Conservation (phyloP, 2,113 vertebrate species). For the Malurus melanocephalus region DNA sequence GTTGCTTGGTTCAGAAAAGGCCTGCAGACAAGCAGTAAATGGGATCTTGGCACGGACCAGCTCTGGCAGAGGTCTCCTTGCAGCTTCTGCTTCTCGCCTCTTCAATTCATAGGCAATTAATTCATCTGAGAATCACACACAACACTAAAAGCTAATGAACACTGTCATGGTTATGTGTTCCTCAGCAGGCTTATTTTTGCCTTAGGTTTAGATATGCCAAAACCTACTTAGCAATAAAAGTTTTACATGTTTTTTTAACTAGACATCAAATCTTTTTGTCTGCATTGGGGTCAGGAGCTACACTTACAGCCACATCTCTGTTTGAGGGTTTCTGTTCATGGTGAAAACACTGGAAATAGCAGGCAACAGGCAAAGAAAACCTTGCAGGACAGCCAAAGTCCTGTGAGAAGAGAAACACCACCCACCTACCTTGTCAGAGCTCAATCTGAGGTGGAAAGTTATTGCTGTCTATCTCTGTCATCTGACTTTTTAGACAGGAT, state of each 20-base stretch:
- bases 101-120: constrained; percentile 88
- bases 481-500: not conserved
- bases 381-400: not conserved
- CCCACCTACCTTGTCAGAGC: not conserved
- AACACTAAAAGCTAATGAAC: not conserved
- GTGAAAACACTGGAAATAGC: not conserved
- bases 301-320: not conserved
- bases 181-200: not conserved
- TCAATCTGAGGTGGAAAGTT: not conserved
- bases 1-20: constrained; percentile 92
- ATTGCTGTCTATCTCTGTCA: not conserved
- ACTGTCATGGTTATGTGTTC: not conserved
- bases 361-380: not conserved
- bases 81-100: constrained; percentile 86
- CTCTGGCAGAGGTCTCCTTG: constrained; percentile 82
- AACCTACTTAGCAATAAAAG: not conserved
- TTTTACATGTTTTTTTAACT: not conserved
- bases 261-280: not conserved
- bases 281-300: not conserved
- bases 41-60: constrained; percentile 89
- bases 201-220: not conserved
- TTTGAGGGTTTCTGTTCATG: not conserved
- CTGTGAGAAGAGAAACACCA: not conserved
- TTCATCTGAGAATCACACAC: constrained; percentile 80
- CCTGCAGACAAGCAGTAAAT: constrained; percentile 93